These are phyloP conservation scores for Thereva unica DNA, from an alignment of 2,888 invertebrate species.

Conservation along the genomic window DNA sequence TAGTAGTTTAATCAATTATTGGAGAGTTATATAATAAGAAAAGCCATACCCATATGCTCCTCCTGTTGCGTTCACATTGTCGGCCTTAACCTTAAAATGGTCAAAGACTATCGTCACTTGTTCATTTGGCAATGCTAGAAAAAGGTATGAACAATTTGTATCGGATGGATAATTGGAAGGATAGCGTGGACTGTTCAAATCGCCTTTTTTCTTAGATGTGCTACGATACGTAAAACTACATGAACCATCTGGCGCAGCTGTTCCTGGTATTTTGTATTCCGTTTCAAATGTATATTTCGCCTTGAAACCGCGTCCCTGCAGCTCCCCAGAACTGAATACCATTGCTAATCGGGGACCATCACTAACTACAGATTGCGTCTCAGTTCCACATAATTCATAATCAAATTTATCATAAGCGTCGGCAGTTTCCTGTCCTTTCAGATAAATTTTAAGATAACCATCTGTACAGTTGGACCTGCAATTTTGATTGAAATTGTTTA, in stretches of 20 bases:
- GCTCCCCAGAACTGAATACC: conserved; percentile 92
- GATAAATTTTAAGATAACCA: conserved; percentile 87
- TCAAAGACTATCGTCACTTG: conserved; percentile 90
- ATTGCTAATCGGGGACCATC: conserved; percentile 92
- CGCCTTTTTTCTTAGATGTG: conserved; percentile 82
- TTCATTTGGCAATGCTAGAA: conserved; percentile 83
- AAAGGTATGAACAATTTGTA: conserved; percentile 91
- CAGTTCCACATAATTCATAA: conserved; percentile 87
- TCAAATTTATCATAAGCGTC: conserved; percentile 94
- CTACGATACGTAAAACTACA: conserved; percentile 92
- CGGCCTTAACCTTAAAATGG: conserved; percentile 86
- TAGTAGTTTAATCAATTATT: neutral
- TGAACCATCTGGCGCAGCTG: conserved; percentile 87
- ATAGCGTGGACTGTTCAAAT: conserved; percentile 94
- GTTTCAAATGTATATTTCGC: conserved; percentile 61
- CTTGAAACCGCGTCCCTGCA: conserved; percentile 89
- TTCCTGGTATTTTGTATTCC: conserved; percentile 94
- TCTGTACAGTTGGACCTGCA: conserved; percentile 74
- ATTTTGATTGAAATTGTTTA: conserved; percentile 5
- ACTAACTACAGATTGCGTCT: conserved; percentile 81
- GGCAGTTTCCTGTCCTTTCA: conserved; percentile 89
- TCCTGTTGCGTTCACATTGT: conserved; percentile 75
- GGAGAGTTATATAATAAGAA: neutral
- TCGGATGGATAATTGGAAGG: conserved; percentile 96
- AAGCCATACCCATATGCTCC: conserved; percentile 71